Percentiles rank a stretch among this genome's conserved stretches.
Conservation (phyloP, 2,888 invertebrate genomes). For the Ophion slaviceki region DNA sequence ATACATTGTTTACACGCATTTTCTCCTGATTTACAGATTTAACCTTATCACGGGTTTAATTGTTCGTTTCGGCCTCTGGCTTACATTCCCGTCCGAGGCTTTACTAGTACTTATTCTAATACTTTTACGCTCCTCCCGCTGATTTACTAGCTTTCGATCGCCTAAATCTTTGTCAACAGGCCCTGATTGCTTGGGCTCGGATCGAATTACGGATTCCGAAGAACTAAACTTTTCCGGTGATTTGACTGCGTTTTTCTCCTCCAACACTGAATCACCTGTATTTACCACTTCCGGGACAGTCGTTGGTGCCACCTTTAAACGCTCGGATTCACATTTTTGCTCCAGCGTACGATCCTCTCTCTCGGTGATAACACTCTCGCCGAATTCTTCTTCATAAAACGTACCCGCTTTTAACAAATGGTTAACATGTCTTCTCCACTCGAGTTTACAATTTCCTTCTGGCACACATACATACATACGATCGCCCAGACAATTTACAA, state of each 20-base stretch:
- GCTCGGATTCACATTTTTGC: neutral
- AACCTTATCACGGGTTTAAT: conserved; percentile 1
- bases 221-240: too few relatives aligned
- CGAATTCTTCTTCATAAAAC: neutral
- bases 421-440: conserved; percentile 54
- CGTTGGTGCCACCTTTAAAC: neutral
- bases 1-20: too few relatives aligned
- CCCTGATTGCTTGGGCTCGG: too few relatives aligned
- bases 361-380: neutral
- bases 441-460: neutral
- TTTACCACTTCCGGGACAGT: too few relatives aligned
- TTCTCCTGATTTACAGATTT: neutral
- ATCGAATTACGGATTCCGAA: too few relatives aligned
- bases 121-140: neutral
- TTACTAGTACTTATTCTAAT: neutral
- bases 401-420: conserved; percentile 29
- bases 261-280: too few relatives aligned
- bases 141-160: too few relatives aligned
- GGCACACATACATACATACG: conserved; percentile 27
- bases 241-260: too few relatives aligned
- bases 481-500: conserved; percentile 17
- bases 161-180: too few relatives aligned
- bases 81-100: neutral
- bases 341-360: neutral
- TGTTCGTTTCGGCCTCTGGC: neutral